phyloP scores from a whole-genome alignment of 2,113 vertebrate species.

The Plestiodon gilberti region DNA sequence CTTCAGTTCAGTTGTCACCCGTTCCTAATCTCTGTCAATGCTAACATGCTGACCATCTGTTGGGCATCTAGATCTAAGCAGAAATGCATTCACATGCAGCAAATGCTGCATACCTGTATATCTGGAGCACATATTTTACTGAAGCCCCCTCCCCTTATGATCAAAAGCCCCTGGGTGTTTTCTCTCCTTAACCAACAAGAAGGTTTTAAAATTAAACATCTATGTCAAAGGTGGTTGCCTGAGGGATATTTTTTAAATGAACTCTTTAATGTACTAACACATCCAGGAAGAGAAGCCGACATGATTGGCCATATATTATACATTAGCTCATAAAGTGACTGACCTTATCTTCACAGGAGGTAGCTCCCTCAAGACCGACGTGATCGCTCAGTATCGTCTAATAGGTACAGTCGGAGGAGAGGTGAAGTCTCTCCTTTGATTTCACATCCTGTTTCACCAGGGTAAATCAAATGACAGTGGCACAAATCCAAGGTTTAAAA shows the following conservation, averaged over 20 bases:
- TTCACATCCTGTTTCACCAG: background rate
- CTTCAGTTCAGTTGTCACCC: background rate
- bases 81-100: background rate
- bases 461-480: background rate
- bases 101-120: background rate
- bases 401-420: background rate
- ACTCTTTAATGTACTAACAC: constrained; percentile 39
- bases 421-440: background rate
- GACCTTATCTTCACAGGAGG: background rate
- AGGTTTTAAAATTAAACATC: background rate
- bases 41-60: background rate
- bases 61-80: background rate
- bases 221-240: constrained; percentile 52
- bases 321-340: constrained; percentile 24
- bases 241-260: constrained; percentile 27
- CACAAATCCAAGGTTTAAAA: background rate
- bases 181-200: background rate
- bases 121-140: background rate
- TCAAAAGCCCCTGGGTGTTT: background rate
- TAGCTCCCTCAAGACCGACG: constrained; percentile 8
- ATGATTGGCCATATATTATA: background rate
- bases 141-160: background rate
- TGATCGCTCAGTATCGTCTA: constrained; percentile 20
- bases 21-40: background rate
- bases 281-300: constrained; percentile 20